Evolutionary conservation across 2,888 invertebrate genomes (phyloP).

Genomic region (Molanna angustata): DNA sequence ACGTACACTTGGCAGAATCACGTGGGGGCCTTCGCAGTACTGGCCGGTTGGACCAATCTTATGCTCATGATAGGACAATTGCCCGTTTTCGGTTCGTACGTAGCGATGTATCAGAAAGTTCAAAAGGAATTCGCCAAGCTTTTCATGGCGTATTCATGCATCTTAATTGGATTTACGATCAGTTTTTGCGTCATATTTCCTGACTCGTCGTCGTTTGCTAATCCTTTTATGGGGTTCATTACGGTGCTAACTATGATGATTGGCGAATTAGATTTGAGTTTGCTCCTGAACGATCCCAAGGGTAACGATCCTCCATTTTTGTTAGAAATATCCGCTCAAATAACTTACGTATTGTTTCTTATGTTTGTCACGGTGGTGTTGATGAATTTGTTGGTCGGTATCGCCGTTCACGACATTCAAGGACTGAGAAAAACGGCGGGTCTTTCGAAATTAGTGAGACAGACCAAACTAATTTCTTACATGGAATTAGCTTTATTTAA

Average conservation of each 20-base stretch:
- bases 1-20: conserved; percentile 85
- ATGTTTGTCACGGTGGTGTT: conserved; percentile 82
- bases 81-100: conserved; percentile 85
- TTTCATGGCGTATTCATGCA: conserved; percentile 81
- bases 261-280: conserved; percentile 76
- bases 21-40: conserved; percentile 80
- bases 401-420: conserved; percentile 85
- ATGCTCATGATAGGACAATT: conserved; percentile 89
- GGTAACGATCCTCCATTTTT: conserved; percentile 74
- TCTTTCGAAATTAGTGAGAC: conserved; percentile 76
- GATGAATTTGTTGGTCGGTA: conserved; percentile 83
- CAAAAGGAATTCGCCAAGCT: conserved; percentile 84
- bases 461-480: conserved; percentile 83
- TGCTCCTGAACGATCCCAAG: conserved; percentile 71
- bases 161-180: conserved; percentile 81
- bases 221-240: conserved; percentile 81
- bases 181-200: conserved; percentile 88
- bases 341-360: conserved; percentile 76
- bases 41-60: conserved; percentile 85
- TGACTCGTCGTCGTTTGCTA: conserved; percentile 75
- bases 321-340: conserved; percentile 76
- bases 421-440: conserved; percentile 83
- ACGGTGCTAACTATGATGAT: conserved; percentile 89
- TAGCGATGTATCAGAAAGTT: conserved; percentile 87
- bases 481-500: conserved; percentile 80